phyloP scores from a whole-genome alignment of 2,113 vertebrate genomes.

The Lepus americanus region DNA sequence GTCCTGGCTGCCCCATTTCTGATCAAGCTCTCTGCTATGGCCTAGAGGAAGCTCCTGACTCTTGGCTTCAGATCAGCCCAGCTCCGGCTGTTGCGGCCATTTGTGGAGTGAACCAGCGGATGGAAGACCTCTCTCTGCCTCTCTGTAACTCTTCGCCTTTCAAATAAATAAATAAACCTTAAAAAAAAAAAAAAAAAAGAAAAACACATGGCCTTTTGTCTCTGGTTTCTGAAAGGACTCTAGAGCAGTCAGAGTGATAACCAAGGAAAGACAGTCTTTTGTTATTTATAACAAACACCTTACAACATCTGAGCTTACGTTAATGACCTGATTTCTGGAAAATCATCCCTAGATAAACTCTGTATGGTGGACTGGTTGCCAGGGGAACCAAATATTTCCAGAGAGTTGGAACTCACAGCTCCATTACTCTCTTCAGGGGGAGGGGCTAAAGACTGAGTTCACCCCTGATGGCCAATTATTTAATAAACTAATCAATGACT shows the following conservation, averaged over 20 bases:
- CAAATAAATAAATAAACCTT: too few relatives aligned
- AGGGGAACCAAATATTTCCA: background rate
- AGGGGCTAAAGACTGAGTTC: background rate
- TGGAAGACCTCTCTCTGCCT: too few relatives aligned
- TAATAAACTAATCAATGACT: background rate
- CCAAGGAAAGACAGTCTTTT: background rate
- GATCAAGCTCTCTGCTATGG: too few relatives aligned
- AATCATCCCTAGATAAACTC: background rate
- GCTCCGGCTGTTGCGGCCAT: too few relatives aligned
- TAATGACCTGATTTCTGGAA: background rate
- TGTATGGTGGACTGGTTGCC: background rate
- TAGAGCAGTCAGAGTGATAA: background rate
- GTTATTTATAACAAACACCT: background rate
- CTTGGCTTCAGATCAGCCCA: too few relatives aligned
- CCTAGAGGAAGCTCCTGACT: too few relatives aligned
- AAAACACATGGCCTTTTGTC: slow-evolving; percentile 6
- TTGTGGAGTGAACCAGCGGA: too few relatives aligned
- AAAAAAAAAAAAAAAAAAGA: too few relatives aligned
- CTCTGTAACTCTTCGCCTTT: too few relatives aligned
- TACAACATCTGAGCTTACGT: background rate
- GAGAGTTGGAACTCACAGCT: background rate
- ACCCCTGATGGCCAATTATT: background rate
- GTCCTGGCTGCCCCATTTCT: too few relatives aligned
- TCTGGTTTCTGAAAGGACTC: background rate
- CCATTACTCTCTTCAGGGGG: background rate